Evolutionary conservation across 23 tunicate species (phyloP), one percentile per base, ranked within the genome.

Genomic region (Clavelina lepadiformis): DNA sequence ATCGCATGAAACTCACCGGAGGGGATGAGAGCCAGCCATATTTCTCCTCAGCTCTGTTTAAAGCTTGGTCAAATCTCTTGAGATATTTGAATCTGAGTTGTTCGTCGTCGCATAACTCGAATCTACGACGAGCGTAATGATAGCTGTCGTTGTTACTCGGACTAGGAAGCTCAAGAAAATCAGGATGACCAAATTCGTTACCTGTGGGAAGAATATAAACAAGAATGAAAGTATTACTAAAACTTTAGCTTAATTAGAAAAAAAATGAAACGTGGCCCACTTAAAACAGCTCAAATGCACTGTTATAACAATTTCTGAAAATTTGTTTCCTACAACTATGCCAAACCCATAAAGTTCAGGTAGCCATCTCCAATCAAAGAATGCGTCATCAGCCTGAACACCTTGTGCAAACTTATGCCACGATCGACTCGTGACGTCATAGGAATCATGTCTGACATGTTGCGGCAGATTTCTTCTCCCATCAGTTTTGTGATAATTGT

Each of bases 131-230:
- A 3, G 89, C 91, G 30, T 65, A 58, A 4, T 65, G 58, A 46
- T 77, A 83, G 59, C 69, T 76, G 37, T 77, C 54, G 23, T 58
- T 72, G 66, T 91, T 91, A 2, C 72, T 76, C 20, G 41, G 19
- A 33, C 79, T 7, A 22, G 98, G 98, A 76, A 91, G 72, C 46
- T 91, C 98, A 34, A 91, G 51, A 70, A 67, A 84, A 35, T 91
- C 98, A 20, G 98, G 98, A 69, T 91, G 98, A 2, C 98, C 98
- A 38, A 91, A 91, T 58, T 91, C 98, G 63, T 83, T 91, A 20
- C 94, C 94, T 85, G 65, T 4, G n/a, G n/a, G n/a, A n/a, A n/a
- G n/a, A n/a, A n/a, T n/a, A n/a, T n/a, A n/a, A n/a, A n/a, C n/a
- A n/a, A n/a, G n/a, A n/a, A n/a, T n/a, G n/a, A n/a, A n/a, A n/a